Base-by-base conservation (phyloP, 2,797 vertebrate genomes). In the Tadarida brasiliensis region DNA sequence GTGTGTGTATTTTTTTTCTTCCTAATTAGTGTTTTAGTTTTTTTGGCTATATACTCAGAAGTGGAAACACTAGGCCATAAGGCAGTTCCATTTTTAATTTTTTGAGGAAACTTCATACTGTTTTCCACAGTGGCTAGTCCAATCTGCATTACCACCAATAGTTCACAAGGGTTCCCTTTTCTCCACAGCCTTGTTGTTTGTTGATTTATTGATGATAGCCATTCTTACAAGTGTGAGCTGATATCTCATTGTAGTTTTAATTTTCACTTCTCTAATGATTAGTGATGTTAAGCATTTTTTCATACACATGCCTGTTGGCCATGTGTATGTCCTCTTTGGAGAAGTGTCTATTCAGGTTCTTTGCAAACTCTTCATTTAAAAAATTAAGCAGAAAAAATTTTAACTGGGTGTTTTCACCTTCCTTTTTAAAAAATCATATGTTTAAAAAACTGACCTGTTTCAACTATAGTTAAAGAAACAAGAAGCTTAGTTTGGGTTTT, bases 381-480 rank as follows among this genome's bases (percentile, higher is more conserved):
- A 77, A 59, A 78, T 56, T 65, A 71, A 87, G 28, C 73, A 85
- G 61, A 35, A 59, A 59, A 82, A 61, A n/a, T 65, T 70, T 59
- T 84, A 94, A 59, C 3, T 44, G 3, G 24, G 4, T 51, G n/a
- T 77, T 80, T 84, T 91, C 20, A 44, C 11, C 67, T 47, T 83
- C 7, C 3, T 47, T 47, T 57, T 77, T 59, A 44, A 44, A 44
- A 44, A 44, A 92, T 92, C 11, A 61, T 16, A 44, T 82, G 19
- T 91, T n/a, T 61, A 80, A 78, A 74, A 44, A 93, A 10, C 54
- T 92, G 68, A 44, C 47, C 54, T 51, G 17, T 57, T 59, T 80
- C 26, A 95, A 82, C 22, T 93, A 59, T 61, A 68, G 26, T 56
- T 67, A 44, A 90, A 86, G 57, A 51, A 81, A 84, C 84, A 57